Evolutionary conservation across 1,140 invertebrate species (phyloP), one percentile per base, ranked within the genome.

Genomic region (Cephus cinctus): DNA sequence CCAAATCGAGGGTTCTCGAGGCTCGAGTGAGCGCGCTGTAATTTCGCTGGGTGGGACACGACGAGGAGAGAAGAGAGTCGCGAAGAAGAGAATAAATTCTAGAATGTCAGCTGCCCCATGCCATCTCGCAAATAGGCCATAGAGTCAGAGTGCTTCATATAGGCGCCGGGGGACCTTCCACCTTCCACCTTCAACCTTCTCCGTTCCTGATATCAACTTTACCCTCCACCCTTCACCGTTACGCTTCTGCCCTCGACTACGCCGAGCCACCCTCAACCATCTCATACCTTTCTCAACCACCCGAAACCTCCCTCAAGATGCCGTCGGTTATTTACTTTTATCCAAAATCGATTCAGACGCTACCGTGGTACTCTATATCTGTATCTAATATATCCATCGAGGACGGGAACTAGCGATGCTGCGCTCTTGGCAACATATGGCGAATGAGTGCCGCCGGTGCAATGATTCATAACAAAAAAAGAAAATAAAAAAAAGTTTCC

Each of bases 241-340:
- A n/a, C n/a, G n/a, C n/a, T n/a, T n/a, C n/a, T n/a, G n/a, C n/a
- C n/a, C n/a, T n/a, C n/a, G n/a, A n/a, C n/a, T n/a, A 51, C 42
- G 42, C 25, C 20, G 40, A 51, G 49, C n/a, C n/a, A 52, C 36
- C 20, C 3, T 42, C 40, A 9, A 22, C 15, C 22, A 42, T 27
- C 41, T 12, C 25, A 9, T 43, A 32, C 34, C 27, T 30, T 12
- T 43, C 31, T n/a, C 22, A 30, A 16, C 2, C 16, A 18, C 9
- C 11, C 14, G 16, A 43, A 47, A 18, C 11, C 19, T 36, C 15
- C 19, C 34, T 36, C 34, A 47, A 47, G 15, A 41, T 47, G 25
- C 22, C 36, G 46, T 39, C 14, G 51, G 53, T 57, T 60, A 57
- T 63, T 63, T 63, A 60, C 52, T 59, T 63, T 57, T 57, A 59